These are phyloP conservation scores for Sicus ferrugineus DNA, from an alignment of 2,888 invertebrate species.

Conservation along the genomic window DNA sequence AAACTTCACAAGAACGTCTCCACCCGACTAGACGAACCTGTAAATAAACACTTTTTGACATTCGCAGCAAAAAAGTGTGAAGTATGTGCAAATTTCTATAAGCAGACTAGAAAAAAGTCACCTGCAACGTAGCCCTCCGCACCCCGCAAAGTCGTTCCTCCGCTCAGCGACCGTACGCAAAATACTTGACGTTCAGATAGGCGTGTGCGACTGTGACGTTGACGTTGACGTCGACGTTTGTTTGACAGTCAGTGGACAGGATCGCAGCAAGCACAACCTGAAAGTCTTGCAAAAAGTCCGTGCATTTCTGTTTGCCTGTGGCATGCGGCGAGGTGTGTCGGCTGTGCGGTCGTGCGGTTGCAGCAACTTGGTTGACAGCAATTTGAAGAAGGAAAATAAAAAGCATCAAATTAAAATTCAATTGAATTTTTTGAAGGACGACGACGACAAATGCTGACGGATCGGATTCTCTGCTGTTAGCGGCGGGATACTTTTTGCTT, in stretches of 20 bases:
- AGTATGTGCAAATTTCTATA: not conserved
- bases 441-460: conserved; percentile 41
- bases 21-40: not conserved
- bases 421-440: conserved; percentile 53
- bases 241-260: not conserved
- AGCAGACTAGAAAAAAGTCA: too few species aligned
- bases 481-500: not conserved
- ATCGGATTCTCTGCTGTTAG: conserved; percentile 31
- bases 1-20: too few species aligned
- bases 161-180: not conserved
- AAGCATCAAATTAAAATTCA: conserved; percentile 53
- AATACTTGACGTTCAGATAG: not conserved
- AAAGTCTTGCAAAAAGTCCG: not conserved
- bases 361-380: not conserved
- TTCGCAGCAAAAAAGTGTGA: not conserved
- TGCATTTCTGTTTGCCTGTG: not conserved
- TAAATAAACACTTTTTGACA: not conserved
- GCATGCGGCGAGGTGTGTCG: conserved; percentile 7
- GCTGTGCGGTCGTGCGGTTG: not conserved
- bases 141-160: too few species aligned
- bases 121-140: too few species aligned
- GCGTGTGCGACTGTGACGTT: not conserved
- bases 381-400: not conserved
- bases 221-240: conserved; percentile 4
- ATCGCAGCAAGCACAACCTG: not conserved